These are phyloP conservation scores for Hipposideros armiger DNA, from an alignment of 2,113 vertebrate species.

Conservation along the genomic window DNA sequence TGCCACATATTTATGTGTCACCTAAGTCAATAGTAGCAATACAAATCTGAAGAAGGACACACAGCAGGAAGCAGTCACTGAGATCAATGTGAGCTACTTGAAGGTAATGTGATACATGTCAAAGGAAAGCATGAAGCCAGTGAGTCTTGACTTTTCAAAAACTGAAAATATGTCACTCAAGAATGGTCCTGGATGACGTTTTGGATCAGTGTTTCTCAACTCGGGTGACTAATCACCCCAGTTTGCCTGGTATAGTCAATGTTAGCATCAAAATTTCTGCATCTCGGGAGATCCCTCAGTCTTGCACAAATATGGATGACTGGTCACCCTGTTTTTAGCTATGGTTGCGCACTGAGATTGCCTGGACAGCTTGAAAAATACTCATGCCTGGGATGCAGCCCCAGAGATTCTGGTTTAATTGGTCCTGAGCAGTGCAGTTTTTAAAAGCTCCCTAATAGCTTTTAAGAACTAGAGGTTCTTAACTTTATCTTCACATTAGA, in stretches of 20 bases:
- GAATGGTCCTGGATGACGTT: background rate
- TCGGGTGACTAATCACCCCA: background rate
- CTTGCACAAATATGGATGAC: background rate
- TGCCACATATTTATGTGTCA: background rate
- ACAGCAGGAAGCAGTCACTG: background rate
- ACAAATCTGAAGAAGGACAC: background rate
- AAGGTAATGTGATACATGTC: constrained; percentile 38
- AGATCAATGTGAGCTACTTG: background rate
- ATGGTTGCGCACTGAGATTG: background rate
- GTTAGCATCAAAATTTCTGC: background rate
- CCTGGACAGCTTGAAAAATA: background rate
- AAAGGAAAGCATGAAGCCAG: background rate
- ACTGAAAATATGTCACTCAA: constrained; percentile 48
- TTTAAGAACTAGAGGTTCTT: background rate
- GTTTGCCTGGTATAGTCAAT: background rate
- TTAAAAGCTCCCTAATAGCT: background rate
- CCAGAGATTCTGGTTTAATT: background rate
- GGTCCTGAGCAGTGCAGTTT: background rate
- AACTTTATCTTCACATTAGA: background rate
- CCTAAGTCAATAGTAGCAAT: background rate
- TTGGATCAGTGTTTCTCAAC: background rate
- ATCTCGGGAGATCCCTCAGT: background rate
- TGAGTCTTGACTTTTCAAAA: constrained; percentile 49
- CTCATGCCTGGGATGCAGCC: background rate
- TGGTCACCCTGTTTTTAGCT: background rate